Conservation (phyloP, 2,113 vertebrate genomes). For the Bubalus kerabau region DNA sequence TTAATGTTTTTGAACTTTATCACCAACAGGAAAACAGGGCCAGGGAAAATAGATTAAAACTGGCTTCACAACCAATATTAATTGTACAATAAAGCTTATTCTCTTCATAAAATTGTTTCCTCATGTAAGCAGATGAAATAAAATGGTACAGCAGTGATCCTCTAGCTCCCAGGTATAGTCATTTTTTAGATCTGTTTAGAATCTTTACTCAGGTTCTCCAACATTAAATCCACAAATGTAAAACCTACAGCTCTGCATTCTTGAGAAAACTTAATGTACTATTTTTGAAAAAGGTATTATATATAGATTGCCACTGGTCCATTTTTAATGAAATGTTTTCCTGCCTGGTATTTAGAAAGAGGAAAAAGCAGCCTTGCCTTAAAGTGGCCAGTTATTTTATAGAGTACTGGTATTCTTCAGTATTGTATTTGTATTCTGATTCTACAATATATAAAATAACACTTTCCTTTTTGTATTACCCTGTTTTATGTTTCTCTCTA, state of each 20-base stretch:
- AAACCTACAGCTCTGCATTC: background rate
- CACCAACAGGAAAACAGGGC: slow-evolving; percentile 41
- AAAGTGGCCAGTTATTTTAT: background rate
- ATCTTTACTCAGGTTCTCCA: background rate
- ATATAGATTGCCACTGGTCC: background rate
- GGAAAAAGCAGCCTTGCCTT: background rate
- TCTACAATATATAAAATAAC: background rate
- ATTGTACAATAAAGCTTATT: background rate
- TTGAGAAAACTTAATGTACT: background rate
- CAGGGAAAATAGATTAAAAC: slow-evolving; percentile 40
- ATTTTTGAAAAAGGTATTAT: background rate
- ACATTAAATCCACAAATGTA: slow-evolving; percentile 24
- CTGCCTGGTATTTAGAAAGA: background rate
- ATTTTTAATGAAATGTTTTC: slow-evolving; percentile 26
- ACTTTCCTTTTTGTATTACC: background rate
- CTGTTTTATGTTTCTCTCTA: background rate
- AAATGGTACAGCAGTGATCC: slow-evolving; percentile 3
- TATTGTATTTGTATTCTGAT: background rate
- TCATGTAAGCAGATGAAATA: slow-evolving; percentile 27
- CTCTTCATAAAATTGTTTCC: slow-evolving; percentile 45
- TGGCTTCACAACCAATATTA: slow-evolving; percentile 32
- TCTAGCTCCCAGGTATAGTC: background rate
- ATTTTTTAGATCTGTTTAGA: slow-evolving; percentile 6
- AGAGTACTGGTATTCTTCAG: background rate
- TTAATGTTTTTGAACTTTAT: slow-evolving; percentile 47